phyloP scores from a whole-genome alignment of 2,113 vertebrate genomes.

The Seriola aureovittata region DNA sequence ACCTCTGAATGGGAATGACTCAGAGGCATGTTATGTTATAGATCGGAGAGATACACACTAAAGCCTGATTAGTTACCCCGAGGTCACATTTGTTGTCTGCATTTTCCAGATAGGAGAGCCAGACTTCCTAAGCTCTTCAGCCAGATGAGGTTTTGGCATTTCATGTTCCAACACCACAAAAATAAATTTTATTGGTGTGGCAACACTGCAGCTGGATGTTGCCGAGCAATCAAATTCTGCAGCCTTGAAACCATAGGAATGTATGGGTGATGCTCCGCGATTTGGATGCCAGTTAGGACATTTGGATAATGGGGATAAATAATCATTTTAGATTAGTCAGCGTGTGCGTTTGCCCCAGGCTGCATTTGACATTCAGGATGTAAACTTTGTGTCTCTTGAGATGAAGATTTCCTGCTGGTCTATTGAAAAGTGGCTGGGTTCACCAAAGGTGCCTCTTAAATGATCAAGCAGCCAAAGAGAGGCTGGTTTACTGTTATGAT shows the following conservation, averaged over 20 bases:
- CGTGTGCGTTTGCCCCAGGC: not conserved
- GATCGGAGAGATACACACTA: not conserved
- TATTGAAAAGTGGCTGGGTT: slow-evolving; percentile 16
- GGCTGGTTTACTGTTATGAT: not conserved
- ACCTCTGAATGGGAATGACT: slow-evolving; percentile 24
- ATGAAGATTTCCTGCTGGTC: slow-evolving; percentile 30
- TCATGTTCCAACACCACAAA: slow-evolving; percentile 35
- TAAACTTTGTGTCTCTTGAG: slow-evolving; percentile 11
- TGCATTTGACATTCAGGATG: slow-evolving; percentile 49
- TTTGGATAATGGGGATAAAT: slow-evolving; percentile 20
- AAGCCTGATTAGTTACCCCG: slow-evolving; percentile 6
- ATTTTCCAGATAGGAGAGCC: slow-evolving; percentile 47
- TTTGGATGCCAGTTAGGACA: slow-evolving; percentile 14
- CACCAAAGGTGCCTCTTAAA: slow-evolving; percentile 24
- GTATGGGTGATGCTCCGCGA: not conserved
- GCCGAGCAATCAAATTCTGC: slow-evolving; percentile 26
- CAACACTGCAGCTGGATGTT: slow-evolving; percentile 26
- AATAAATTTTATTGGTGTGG: slow-evolving; percentile 50
- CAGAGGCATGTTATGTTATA: slow-evolving; percentile 11
- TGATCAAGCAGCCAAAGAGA: not conserved
- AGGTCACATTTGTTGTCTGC: slow-evolving; percentile 36
- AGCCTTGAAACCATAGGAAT: slow-evolving; percentile 44
- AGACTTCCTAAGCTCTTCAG: slow-evolving; percentile 31
- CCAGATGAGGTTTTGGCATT: slow-evolving; percentile 53
- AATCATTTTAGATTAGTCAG: not conserved